These are phyloP conservation scores for Haliclona indistincta DNA, from an alignment of 37 sponge, comb jelly and placozoan species.

Conservation along the genomic window DNA sequence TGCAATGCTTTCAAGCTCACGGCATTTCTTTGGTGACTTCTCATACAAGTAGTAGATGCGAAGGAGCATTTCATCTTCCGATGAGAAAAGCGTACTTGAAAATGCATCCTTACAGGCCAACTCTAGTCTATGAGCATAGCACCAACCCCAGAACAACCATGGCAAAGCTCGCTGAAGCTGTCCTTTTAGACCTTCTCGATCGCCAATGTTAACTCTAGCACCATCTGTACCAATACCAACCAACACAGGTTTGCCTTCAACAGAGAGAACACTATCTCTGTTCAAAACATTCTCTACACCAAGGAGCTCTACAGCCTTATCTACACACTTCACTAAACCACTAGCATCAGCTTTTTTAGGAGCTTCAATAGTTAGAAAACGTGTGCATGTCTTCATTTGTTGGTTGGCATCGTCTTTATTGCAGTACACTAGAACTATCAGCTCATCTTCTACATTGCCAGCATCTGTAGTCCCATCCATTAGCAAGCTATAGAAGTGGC, in stretches of 20 bases:
- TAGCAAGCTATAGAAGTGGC: slow-evolving; percentile 57
- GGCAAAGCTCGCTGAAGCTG: slow-evolving; percentile 33
- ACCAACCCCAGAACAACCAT: slow-evolving; percentile 67
- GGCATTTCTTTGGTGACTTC: slow-evolving; percentile 55
- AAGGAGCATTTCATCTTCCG: slow-evolving; percentile 65
- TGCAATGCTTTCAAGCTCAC: slow-evolving; percentile 41
- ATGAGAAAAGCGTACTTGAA: slow-evolving; percentile 14
- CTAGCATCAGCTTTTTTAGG: slow-evolving; percentile 51
- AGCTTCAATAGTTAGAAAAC: slow-evolving; percentile 17
- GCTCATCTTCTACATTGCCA: slow-evolving; percentile 51
- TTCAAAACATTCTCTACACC: slow-evolving; percentile 40
- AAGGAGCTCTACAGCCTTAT: slow-evolving; percentile 23
- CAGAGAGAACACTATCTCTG: neutral
- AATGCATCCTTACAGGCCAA: slow-evolving; percentile 57
- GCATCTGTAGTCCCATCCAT: slow-evolving; percentile 61
- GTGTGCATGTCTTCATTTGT: slow-evolving; percentile 11
- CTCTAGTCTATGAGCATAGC: slow-evolving; percentile 60
- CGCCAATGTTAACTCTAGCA: slow-evolving; percentile 55
- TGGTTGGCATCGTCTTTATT: slow-evolving; percentile 23
- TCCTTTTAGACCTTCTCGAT: slow-evolving; percentile 53
- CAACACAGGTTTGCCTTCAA: slow-evolving; percentile 26
- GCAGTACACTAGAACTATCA: slow-evolving; percentile 36
- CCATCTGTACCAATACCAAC: slow-evolving; percentile 72
- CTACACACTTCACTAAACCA: slow-evolving; percentile 51
- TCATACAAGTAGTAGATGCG: slow-evolving; percentile 43